A percentile compares a stretch with the other conserved stretches of the same genome.
phyloP scores from a whole-genome alignment of 2,888 invertebrate species.

The Lithophane socia region DNA sequence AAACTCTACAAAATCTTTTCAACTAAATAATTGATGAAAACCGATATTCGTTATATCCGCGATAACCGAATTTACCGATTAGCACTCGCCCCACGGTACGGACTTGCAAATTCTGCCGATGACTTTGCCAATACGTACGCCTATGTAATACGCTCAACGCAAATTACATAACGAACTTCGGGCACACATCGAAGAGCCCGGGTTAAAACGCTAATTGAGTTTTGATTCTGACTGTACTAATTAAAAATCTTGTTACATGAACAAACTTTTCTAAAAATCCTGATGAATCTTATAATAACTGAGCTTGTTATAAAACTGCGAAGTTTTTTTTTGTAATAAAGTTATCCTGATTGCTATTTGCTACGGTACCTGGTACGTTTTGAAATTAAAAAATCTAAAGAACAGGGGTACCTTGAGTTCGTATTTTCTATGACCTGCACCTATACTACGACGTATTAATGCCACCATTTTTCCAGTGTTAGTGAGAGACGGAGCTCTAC shows the following conservation, averaged over 20 bases:
- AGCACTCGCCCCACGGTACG: slow-evolving; percentile 5
- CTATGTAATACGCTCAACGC: slow-evolving; percentile 35
- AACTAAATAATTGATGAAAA: slow-evolving; percentile 3
- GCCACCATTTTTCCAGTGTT: too few species aligned
- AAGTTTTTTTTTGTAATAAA: slow-evolving; percentile 26
- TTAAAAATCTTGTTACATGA: slow-evolving; percentile 68
- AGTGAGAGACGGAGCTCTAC: too few species aligned
- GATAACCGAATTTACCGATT: slow-evolving; percentile 29
- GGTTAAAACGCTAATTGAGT: slow-evolving; percentile 72
- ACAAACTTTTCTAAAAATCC: slow-evolving; percentile 57
- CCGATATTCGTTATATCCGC: slow-evolving; percentile 9
- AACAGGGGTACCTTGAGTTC: background rate
- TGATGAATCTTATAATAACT: slow-evolving; percentile 30
- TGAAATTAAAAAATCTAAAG: background rate
- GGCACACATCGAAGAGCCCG: slow-evolving; percentile 51
- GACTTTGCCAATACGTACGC: slow-evolving; percentile 3
- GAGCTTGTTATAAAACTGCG: slow-evolving; percentile 39
- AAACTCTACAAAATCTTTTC: slow-evolving; percentile 8
- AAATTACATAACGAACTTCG: slow-evolving; percentile 58
- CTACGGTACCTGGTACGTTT: slow-evolving; percentile 2
- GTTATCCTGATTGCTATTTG: slow-evolving; percentile 36
- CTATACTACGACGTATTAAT: too few species aligned
- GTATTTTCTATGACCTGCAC: background rate
- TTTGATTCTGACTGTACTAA: slow-evolving; percentile 70
- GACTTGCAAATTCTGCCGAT: slow-evolving; percentile 27